Evolutionary conservation across 1,140 invertebrate species (phyloP), one percentile per base, ranked within the genome.

Genomic region (Pristionchus pacificus): DNA sequence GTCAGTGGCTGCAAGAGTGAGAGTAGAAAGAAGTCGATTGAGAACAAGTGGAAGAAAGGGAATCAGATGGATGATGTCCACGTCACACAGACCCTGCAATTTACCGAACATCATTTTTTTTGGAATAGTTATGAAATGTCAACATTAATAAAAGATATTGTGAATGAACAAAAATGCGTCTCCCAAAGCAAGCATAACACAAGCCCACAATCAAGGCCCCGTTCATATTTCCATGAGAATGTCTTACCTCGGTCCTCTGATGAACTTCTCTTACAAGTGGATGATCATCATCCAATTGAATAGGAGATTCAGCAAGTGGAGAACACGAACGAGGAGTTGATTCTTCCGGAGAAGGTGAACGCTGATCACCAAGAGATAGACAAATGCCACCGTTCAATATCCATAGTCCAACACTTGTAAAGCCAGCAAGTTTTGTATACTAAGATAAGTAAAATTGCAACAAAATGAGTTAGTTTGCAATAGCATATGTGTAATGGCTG

Each of bases 1-100:
- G 49, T 77, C 73, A 30, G 70, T 72, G 24, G 68, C 38, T 59
- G 68, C 66, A 29, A 67, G 72, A 25, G 76, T 74, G 6, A 78
- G 73, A 32, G 81, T 68, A 10, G 68, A 62, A 60, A 82, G 77
- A 14, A 82, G 71, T 1, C 81, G 74, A 58, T 77, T 74, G 19
- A 82, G 60, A 3, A 79, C 63, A 33, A 79, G 64, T 15, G 74
- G 77, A 10, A 82, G 70, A 60, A 77, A 78, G 6, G 82, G 81
- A 60, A 80, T 68, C 6, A 82, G 60, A 19, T 67, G 70, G 27
- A 69, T 68, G 60, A 80, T 71, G 0, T 80, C 77, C 6, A 80
- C 72, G 29, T 66, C 68, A 19, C 71, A 63, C 13, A 79, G 60
- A n/a, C 61, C 57, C 78, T 79, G 49, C 68, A 78, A 71, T 32